Conservation (phyloP, 2,888 invertebrate genomes). For the Muschampia plurimacula region DNA sequence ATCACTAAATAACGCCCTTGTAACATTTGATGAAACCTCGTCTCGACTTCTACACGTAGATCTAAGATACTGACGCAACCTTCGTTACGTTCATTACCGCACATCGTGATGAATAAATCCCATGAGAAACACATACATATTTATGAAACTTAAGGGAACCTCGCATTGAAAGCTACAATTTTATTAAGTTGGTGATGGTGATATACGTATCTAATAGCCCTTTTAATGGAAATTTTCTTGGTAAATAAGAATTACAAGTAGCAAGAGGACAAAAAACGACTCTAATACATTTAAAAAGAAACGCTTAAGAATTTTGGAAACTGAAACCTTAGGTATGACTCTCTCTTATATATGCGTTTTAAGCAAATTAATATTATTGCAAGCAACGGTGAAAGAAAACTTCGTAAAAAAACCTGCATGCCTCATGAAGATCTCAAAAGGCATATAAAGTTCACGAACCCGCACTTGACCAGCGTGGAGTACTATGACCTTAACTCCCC, state of each 20-base stretch:
- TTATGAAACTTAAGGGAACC: slow-evolving; percentile 2
- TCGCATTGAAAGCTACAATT: neutral
- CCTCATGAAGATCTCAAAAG: too few relatives aligned
- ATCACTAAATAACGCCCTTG: slow-evolving; percentile 59
- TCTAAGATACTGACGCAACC: slow-evolving; percentile 26
- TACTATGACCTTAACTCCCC: too few relatives aligned
- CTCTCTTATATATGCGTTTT: too few relatives aligned
- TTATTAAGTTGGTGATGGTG: neutral
- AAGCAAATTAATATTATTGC: too few relatives aligned
- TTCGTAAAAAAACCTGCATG: too few relatives aligned
- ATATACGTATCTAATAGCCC: too few relatives aligned
- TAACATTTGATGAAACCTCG: slow-evolving; percentile 60
- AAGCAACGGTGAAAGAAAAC: too few relatives aligned
- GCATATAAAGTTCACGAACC: too few relatives aligned
- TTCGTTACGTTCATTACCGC: slow-evolving; percentile 18
- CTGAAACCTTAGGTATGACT: too few relatives aligned
- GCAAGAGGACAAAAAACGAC: too few relatives aligned
- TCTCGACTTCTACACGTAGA: slow-evolving; percentile 18
- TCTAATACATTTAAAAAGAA: too few relatives aligned
- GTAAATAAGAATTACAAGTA: neutral
- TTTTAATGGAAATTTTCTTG: neutral
- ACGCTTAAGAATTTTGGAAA: neutral
- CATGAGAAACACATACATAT: slow-evolving; percentile 2
- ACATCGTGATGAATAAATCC: slow-evolving; percentile 7
- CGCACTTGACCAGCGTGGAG: too few relatives aligned